Percentiles rank a stretch among this genome's conserved stretches.
These are phyloP conservation scores for Nyctibius grandis DNA, from an alignment of 2,797 vertebrate species.

Conservation along the genomic window DNA sequence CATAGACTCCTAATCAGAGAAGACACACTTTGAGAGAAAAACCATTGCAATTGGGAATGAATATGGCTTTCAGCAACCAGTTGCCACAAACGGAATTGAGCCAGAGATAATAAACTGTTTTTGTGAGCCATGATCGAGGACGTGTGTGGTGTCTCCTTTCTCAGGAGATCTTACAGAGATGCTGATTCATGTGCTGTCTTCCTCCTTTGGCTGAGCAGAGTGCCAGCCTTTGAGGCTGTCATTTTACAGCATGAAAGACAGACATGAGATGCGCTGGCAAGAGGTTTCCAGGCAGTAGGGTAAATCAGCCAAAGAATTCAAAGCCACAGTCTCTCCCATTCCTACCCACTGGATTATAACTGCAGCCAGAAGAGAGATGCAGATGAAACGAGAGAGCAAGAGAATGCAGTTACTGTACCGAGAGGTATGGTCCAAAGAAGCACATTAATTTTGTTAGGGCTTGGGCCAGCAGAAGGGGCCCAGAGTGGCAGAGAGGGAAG, in stretches of 20 bases:
- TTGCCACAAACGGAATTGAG: neutral
- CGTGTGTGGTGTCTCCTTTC: neutral
- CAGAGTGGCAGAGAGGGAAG: neutral
- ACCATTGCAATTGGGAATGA: neutral
- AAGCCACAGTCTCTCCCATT: constrained; percentile 9
- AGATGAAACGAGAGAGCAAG: neutral
- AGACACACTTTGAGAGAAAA: neutral
- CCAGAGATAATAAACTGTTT: neutral
- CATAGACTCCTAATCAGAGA: neutral
- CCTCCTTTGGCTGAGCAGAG: neutral
- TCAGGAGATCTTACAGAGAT: neutral
- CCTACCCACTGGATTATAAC: neutral
- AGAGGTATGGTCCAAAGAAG: neutral
- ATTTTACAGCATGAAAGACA: neutral
- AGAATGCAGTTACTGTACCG: neutral
- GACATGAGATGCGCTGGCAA: neutral
- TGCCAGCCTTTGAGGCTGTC: neutral
- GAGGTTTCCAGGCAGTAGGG: neutral
- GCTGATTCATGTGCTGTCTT: neutral
- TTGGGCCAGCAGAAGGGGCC: neutral
- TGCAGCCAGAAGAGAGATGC: constrained; percentile 6
- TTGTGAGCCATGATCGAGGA: neutral
- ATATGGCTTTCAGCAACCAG: neutral
- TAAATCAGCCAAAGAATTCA: neutral
- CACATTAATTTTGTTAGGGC: neutral